Evolutionary conservation across 2,113 vertebrate species (phyloP).

Genomic region (Pedetes capensis): DNA sequence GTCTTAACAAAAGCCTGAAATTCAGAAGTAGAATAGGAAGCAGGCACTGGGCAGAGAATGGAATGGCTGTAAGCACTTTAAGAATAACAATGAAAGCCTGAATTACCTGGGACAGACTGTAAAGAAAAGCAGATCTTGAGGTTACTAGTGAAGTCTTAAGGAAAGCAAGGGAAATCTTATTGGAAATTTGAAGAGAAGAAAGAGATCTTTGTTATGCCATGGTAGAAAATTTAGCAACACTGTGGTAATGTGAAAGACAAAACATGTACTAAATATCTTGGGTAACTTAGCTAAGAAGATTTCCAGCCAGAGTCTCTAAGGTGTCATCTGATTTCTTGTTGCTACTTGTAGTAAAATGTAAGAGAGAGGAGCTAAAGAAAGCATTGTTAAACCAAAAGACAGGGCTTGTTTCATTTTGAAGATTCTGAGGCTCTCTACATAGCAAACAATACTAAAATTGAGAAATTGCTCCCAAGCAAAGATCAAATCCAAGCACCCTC

Average conservation of each 20-base stretch:
- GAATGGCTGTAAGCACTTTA: neutral
- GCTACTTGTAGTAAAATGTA: neutral
- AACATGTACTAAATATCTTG: neutral
- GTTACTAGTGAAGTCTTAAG: neutral
- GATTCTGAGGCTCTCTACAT: neutral
- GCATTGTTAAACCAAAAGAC: neutral
- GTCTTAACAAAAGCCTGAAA: neutral
- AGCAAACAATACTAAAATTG: neutral
- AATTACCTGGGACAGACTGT: neutral
- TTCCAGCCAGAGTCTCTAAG: neutral
- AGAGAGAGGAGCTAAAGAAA: neutral
- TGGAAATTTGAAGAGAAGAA: neutral
- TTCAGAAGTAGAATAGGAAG: neutral
- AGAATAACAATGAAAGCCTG: neutral
- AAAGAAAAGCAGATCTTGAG: neutral
- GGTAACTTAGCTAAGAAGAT: neutral
- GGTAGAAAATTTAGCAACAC: neutral
- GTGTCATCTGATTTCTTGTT: neutral
- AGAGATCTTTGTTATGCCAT: neutral
- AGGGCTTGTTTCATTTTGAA: neutral
- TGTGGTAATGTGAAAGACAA: neutral
- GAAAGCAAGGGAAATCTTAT: neutral
- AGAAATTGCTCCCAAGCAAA: neutral
- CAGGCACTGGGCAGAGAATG: neutral
- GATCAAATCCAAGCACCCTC: neutral